Base-by-base conservation (phyloP, 2,113 vertebrate genomes). In the Anolis sagrei region DNA sequence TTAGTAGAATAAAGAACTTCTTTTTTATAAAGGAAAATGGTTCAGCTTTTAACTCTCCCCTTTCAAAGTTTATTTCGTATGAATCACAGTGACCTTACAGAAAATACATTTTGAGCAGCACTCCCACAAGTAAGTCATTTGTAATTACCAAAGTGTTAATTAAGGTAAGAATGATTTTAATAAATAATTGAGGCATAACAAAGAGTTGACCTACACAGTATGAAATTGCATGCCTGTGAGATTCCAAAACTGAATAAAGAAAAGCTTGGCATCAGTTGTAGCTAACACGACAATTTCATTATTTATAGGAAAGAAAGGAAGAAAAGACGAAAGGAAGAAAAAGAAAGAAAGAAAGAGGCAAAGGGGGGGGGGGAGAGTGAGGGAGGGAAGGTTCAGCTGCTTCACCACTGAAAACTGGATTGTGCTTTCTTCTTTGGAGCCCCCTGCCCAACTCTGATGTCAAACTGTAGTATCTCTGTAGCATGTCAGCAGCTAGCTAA, bases 31-130 rank as follows among this genome's bases (percentile, higher is more conserved):
- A 7, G 19, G 14, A 85, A 61, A 76, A 36, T 51, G 62, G 51
- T 61, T 75, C 70, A 48, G 32, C 44, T 23, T 64, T 75, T 74
- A 74, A 49, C 34, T 23, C 14, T 36, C 16, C 58, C 9, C 36
- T 25, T 66, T 80, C 36, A 83, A 36, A 83, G 34, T 83, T 75
- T 83, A 83, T 76, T 76, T 83, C n/a, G 75, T 32, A 76, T 64
- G 54, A 81, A 66, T 83, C 64, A 18, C 29, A 19, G n/a, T 83
- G 72, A 48, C 58, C 58, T 66, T 32, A 83, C 23, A 48, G 16
- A 62, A 75, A 72, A 39, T 62, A 44, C 27, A 83, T 2, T 83
- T 62, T 83, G 27, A 61, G 14, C 4, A 48, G 14, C 70, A 39
- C 13, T 54, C 32, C 13, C 29, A 85, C 13, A n/a, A 39, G 48